A percentile compares a stretch with the other conserved stretches of the same genome.
These are phyloP conservation scores for Acrobasis repandana DNA, from an alignment of 2,888 invertebrate genomes.

Conservation along the genomic window DNA sequence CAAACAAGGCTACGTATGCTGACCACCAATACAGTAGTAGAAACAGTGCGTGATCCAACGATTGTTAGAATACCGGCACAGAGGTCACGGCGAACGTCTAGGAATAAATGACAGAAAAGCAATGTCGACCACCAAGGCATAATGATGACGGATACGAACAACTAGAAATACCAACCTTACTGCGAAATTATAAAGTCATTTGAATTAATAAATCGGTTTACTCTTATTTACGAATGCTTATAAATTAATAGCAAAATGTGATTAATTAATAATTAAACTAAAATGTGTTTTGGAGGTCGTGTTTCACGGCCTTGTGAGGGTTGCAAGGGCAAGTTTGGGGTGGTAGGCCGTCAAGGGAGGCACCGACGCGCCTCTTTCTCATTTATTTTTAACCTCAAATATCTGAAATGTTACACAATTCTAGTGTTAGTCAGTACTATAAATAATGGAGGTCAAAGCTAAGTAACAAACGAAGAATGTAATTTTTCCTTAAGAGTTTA, in stretches of 20 bases:
- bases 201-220: conserved; percentile 5
- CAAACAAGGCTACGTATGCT: conserved; percentile 70
- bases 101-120: conserved; percentile 58
- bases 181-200: neutral
- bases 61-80: conserved; percentile 51
- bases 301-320: conserved; percentile 30
- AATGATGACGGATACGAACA: conserved; percentile 38
- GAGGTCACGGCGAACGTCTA: conserved; percentile 73
- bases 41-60: conserved; percentile 57
- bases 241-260: neutral
- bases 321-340: conserved; percentile 37
- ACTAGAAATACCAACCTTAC: conserved; percentile 23
- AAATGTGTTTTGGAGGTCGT: conserved; percentile 25
- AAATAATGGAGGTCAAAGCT: conserved; percentile 19
- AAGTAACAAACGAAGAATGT: conserved; percentile 17
- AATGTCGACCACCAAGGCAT: conserved; percentile 54
- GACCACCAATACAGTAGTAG: conserved; percentile 54
- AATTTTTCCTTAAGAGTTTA: conserved; percentile 15
- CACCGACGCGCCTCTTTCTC: conserved; percentile 32
- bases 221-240: neutral
- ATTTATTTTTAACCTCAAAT: conserved; percentile 34
- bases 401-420: conserved; percentile 38
- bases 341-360: conserved; percentile 33
- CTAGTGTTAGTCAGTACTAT: conserved; percentile 26
- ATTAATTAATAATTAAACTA: conserved; percentile 5